phyloP scores from a whole-genome alignment of 2,113 vertebrate genomes.

The Tinamus guttatus region DNA sequence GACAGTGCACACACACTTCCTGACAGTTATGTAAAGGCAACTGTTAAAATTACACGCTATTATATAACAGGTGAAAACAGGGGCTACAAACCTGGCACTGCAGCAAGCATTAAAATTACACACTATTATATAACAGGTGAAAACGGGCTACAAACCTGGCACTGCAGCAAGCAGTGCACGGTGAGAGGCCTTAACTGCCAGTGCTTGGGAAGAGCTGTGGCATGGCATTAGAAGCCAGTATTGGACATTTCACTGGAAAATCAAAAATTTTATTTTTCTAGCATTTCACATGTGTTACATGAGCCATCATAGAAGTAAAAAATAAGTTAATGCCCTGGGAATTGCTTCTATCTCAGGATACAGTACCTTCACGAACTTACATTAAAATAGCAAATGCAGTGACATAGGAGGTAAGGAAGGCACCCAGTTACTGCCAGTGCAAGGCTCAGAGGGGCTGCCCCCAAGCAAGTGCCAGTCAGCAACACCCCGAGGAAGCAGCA shows the following conservation, averaged over 20 bases:
- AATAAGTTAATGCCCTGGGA: not conserved
- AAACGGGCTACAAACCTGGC: constrained; percentile 43
- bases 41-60: constrained; percentile 52
- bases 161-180: not conserved
- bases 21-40: constrained; percentile 36
- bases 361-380: not conserved
- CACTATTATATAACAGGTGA: constrained; percentile 30
- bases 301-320: not conserved
- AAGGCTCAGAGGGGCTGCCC: not conserved
- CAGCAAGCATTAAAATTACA: not conserved
- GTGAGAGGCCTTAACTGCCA: not conserved
- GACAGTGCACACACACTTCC: not conserved
- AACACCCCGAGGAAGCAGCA: not conserved
- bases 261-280: not conserved
- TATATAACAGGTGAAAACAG: constrained; percentile 58
- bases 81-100: constrained; percentile 21
- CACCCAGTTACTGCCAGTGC: not conserved
- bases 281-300: not conserved
- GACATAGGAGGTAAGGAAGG: not conserved
- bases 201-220: not conserved
- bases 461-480: not conserved
- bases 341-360: not conserved
- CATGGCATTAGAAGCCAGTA: not conserved
- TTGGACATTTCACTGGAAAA: not conserved
- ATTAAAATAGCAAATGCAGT: not conserved